Percentiles rank a stretch among this genome's conserved stretches.
These are phyloP conservation scores for Melikaiella ostensackeni DNA, from an alignment of 2,888 invertebrate genomes.

Conservation along the genomic window DNA sequence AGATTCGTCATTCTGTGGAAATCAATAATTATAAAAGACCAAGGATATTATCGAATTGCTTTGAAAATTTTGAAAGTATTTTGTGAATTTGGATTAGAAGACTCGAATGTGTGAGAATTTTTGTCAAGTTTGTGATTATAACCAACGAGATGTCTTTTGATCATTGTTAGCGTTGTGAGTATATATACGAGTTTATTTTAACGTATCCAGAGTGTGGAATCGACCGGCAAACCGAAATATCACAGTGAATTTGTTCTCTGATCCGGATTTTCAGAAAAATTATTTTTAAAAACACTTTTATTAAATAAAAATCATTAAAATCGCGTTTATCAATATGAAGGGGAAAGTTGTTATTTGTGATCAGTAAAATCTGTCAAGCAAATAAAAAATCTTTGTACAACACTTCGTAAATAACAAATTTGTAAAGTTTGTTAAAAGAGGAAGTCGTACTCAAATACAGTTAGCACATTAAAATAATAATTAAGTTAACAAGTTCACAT, in stretches of 20 bases:
- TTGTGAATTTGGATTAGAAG: neutral
- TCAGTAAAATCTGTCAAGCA: too few relatives aligned
- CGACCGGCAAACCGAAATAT: neutral
- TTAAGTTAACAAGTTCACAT: too few relatives aligned
- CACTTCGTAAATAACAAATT: too few relatives aligned
- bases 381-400: too few relatives aligned
- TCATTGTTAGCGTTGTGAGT: neutral
- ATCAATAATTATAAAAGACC: slow-evolving; percentile 17
- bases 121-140: neutral
- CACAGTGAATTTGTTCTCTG: neutral
- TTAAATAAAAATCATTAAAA: too few relatives aligned
- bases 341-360: too few relatives aligned
- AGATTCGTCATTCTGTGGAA: neutral
- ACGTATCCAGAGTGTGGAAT: neutral
- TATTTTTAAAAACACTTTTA: too few relatives aligned
- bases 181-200: neutral
- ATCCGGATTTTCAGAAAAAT: too few relatives aligned
- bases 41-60: neutral
- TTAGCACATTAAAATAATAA: too few relatives aligned
- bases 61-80: neutral
- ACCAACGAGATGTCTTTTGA: neutral
- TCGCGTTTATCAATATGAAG: too few relatives aligned
- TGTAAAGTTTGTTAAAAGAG: too few relatives aligned
- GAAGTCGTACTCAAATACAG: too few relatives aligned
- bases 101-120: neutral